These are phyloP conservation scores for Stenopsyche tienmushanensis DNA, from an alignment of 1,140 invertebrate species.

Conservation along the genomic window DNA sequence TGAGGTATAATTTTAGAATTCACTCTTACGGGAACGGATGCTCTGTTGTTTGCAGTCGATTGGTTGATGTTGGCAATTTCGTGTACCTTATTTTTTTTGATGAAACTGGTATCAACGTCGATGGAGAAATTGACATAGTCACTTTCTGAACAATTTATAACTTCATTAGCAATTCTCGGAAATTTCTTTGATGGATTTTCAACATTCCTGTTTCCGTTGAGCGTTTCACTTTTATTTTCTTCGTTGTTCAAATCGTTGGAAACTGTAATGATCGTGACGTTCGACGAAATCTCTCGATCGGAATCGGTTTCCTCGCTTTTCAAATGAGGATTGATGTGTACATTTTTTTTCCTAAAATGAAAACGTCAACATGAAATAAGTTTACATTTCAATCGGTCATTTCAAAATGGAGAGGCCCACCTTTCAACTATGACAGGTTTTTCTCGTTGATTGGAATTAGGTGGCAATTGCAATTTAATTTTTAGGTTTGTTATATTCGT, in stretches of 20 bases:
- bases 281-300: slow-evolving; percentile 7
- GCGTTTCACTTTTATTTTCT: neutral
- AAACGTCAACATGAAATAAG: neutral
- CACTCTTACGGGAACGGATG: neutral
- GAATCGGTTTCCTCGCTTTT: neutral
- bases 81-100: neutral
- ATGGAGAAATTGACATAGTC: neutral
- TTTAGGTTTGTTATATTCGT: neutral
- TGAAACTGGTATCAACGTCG: neutral
- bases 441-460: neutral
- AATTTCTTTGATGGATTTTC: too few relatives aligned
- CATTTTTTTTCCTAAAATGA: slow-evolving; percentile 9
- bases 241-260: slow-evolving; percentile 19
- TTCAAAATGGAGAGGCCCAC: neutral
- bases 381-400: neutral
- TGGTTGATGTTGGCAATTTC: neutral
- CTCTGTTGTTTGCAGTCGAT: neutral
- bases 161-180: neutral
- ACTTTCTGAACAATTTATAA: neutral
- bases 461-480: neutral
- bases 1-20: neutral
- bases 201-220: neutral
- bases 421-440: slow-evolving; percentile 2
- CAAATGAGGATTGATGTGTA: neutral
- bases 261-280: slow-evolving; percentile 36